Conservation (phyloP, 2,797 vertebrate genomes). For the Buceros bicornis region DNA sequence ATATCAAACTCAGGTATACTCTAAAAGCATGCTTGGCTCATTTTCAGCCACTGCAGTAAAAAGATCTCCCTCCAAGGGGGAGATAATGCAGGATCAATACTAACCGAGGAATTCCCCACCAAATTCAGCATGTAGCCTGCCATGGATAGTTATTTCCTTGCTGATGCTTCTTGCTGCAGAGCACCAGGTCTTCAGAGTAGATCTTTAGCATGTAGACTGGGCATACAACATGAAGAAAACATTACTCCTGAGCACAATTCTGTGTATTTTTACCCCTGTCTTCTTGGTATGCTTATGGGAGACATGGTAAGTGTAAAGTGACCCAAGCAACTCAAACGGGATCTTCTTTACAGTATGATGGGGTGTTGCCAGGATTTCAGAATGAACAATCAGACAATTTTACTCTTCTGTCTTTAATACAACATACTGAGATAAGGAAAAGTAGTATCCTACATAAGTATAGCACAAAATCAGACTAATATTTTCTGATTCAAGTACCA, state of each 20-base stretch:
- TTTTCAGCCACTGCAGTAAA: background rate
- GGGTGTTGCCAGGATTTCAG: background rate
- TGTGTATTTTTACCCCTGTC: background rate
- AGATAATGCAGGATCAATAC: background rate
- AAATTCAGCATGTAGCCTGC: background rate
- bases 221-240: background rate
- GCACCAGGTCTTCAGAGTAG: background rate
- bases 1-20: background rate
- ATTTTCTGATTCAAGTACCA: slow-evolving; percentile 14
- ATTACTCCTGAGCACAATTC: background rate
- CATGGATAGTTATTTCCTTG: background rate
- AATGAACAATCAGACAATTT: background rate
- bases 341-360: background rate
- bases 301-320: background rate
- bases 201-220: background rate
- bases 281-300: background rate
- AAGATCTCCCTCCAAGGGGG: background rate
- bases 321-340: background rate
- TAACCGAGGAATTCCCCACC: background rate
- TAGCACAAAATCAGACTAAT: background rate
- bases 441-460: background rate
- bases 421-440: background rate
- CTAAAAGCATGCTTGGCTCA: background rate
- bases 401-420: background rate
- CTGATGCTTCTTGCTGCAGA: background rate